Percentiles rank a stretch among this genome's conserved stretches.
Evolutionary conservation across 2,113 vertebrate genomes (phyloP).

Genomic region (Sylvia atricapilla): DNA sequence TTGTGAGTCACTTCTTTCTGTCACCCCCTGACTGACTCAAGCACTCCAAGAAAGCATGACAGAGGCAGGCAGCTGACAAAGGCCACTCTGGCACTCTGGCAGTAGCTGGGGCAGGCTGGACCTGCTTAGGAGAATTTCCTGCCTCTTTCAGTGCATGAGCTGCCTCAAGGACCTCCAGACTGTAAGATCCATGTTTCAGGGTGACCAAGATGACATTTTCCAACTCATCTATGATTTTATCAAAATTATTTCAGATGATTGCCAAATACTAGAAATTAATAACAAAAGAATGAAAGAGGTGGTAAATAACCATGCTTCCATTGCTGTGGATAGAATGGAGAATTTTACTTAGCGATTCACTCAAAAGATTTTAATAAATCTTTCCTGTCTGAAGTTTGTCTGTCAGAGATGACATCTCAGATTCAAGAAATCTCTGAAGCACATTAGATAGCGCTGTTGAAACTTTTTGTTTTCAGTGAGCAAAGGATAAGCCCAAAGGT

Average conservation of each 20-base stretch:
- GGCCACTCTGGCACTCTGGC: not conserved
- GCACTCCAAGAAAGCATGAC: not conserved
- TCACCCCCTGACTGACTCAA: not conserved
- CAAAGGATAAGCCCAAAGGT: not conserved
- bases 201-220: not conserved
- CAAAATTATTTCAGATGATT: not conserved
- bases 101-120: not conserved
- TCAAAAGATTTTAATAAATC: not conserved
- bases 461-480: not conserved
- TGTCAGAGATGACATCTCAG: not conserved
- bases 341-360: not conserved
- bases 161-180: not conserved
- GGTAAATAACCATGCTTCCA: not conserved
- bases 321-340: not conserved
- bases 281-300: not conserved
- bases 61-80: not conserved
- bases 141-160: not conserved
- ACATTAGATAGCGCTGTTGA: not conserved
- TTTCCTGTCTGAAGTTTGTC: not conserved
- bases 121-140: not conserved
- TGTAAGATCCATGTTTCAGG: fast-evolving
- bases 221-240: not conserved
- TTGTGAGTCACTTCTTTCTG: not conserved
- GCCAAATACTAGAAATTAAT: not conserved
- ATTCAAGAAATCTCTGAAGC: not conserved